Base-by-base conservation (phyloP, 2,113 vertebrate species). In the Strigops habroptila region DNA sequence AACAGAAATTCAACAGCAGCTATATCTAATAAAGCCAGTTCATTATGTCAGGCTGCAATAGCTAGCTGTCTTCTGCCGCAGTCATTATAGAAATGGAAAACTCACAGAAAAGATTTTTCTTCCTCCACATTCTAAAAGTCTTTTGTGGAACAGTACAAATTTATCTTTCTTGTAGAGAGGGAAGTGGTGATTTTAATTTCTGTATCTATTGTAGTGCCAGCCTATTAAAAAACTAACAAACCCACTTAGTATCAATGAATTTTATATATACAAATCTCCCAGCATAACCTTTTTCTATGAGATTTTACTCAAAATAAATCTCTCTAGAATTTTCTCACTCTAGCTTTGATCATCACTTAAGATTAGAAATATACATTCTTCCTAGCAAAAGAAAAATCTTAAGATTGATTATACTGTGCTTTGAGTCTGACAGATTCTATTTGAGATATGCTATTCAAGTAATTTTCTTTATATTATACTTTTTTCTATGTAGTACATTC, bases 31-130 rank as follows among this genome's bases (percentile, higher is more conserved):
- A 75, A 21, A 62, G 7, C 3, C 8, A 30, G 9, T 52, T 62
- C 28, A 22, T 53, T 6, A 19, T 37, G 23, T 33, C 35, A 15
- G 9, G 11, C 14, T 63, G 24, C 14, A 22, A 25, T 18, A 79
- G 41, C 4, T 8, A 19, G 5, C 7, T 1, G 0, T 2, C 23
- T 75, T 43, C n/a, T 91, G 33, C 35, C 63, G 43, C 25, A 27
- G 12, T 15, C 9, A 48, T 48, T 15, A 21, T 3, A 27, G 30
- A 70, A 79, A 52, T 11, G 16, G 31, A 53, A 76, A 70, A 7
- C 7, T 71, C 44, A 8, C 23, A 39, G 22, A 80, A 28, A 5
- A 44, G 3, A 16, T 53, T 44, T 53, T 12, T 52, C 9, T 67
- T 28, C 7, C 8, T 70, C 12, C 11, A 30, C 17, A 18, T 6